Percentiles rank a stretch among this genome's conserved stretches.
These are phyloP conservation scores for Nesoenas mayeri DNA, from an alignment of 2,113 vertebrate genomes.

Conservation along the genomic window DNA sequence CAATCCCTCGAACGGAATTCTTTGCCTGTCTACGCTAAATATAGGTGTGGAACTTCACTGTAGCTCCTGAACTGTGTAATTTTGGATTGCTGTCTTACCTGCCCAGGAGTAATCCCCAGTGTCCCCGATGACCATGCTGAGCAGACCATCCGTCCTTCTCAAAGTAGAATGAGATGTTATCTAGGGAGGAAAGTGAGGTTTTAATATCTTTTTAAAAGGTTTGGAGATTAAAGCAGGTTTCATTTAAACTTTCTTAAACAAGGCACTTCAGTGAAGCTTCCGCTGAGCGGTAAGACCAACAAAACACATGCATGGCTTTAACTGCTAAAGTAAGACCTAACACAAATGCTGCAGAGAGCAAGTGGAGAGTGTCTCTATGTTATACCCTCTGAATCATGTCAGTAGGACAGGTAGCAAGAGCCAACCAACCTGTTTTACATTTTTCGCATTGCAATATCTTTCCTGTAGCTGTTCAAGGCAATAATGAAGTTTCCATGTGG, in stretches of 20 bases:
- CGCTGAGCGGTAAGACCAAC: neutral
- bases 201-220: neutral
- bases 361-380: neutral
- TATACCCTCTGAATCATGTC: neutral
- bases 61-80: neutral
- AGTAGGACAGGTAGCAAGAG: neutral
- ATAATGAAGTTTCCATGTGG: conserved; percentile 99
- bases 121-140: neutral
- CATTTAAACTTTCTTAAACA: neutral
- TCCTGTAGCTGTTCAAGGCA: conserved; percentile 90
- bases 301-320: neutral
- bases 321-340: neutral
- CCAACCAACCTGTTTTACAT: neutral
- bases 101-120: neutral
- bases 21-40: neutral
- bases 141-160: neutral
- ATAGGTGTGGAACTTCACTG: neutral
- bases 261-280: neutral
- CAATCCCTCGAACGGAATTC: neutral
- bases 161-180: neutral
- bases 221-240: neutral
- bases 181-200: neutral
- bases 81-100: neutral
- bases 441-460: conserved; percentile 4
- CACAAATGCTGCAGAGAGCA: neutral